Evolutionary conservation across 2,113 vertebrate species (phyloP).

Genomic region (Macquaria australasica): DNA sequence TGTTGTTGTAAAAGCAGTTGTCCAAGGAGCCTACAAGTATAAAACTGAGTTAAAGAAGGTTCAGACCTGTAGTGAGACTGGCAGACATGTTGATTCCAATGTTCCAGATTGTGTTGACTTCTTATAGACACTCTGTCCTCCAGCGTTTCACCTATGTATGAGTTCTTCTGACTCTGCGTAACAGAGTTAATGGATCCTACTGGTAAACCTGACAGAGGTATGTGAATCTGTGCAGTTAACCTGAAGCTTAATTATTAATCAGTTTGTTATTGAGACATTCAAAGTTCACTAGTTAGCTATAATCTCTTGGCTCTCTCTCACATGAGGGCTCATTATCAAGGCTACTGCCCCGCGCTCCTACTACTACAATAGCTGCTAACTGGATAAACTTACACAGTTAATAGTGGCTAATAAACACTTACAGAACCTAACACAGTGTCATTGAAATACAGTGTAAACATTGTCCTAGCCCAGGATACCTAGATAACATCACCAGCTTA

Average conservation of each 20-base stretch:
- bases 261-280: conserved; percentile 48
- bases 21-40: not conserved
- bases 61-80: conserved; percentile 53
- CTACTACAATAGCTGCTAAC: no score
- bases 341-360: no score
- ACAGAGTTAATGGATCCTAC: not conserved
- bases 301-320: conserved; percentile 13
- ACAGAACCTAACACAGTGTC: no score
- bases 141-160: not conserved
- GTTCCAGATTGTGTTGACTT: not conserved
- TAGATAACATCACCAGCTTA: no score
- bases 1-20: not conserved
- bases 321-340: no score
- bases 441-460: no score
- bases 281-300: conserved; percentile 58
- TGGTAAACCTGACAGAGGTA: conserved; percentile 6
- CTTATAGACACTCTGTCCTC: not conserved
- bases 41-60: not conserved
- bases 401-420: no score
- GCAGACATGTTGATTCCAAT: conserved; percentile 49
- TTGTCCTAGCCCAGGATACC: no score
- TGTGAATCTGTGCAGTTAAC: conserved; percentile 43
- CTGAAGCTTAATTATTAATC: conserved; percentile 82
- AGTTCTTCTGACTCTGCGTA: not conserved
- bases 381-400: no score